Conservation (phyloP, 2,113 vertebrate species). For the Muscicapa adusta region DNA sequence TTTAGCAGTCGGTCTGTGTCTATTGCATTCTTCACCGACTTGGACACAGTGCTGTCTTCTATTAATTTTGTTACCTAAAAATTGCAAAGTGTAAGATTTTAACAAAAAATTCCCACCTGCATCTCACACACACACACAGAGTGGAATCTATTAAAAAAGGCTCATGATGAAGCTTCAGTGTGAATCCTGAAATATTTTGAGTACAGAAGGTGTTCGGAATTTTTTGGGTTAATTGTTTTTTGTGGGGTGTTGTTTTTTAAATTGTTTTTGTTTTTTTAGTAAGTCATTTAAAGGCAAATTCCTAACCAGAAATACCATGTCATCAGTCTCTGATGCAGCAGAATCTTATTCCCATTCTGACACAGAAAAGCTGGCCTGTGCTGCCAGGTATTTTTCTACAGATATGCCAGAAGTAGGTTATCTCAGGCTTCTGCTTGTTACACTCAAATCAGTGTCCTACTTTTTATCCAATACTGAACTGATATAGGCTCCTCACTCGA, state of each 20-base stretch:
- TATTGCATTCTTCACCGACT: conserved; percentile 97
- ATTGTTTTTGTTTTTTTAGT: neutral
- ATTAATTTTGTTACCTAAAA: conserved; percentile 95
- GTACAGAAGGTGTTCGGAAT: neutral
- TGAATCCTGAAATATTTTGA: neutral
- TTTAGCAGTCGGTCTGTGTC: conserved; percentile 93
- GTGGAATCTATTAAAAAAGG: neutral
- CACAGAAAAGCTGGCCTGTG: neutral
- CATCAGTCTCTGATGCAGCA: neutral
- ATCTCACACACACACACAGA: neutral
- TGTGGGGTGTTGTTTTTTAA: rapidly evolving
- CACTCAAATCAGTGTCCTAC: neutral
- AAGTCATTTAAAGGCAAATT: neutral
- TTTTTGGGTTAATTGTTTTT: neutral
- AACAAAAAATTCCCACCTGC: neutral
- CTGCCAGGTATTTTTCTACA: neutral
- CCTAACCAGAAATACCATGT: neutral
- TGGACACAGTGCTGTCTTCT: conserved; percentile 97
- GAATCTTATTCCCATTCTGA: neutral
- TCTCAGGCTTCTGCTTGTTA: neutral
- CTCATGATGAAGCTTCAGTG: neutral
- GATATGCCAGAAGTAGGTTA: conserved; percentile 3
- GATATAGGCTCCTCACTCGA: neutral
- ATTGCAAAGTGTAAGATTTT: neutral
- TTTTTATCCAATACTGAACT: conserved; percentile 15